Conservation (phyloP, 2,888 invertebrate genomes). For the Eupithecia dodoneata region DNA sequence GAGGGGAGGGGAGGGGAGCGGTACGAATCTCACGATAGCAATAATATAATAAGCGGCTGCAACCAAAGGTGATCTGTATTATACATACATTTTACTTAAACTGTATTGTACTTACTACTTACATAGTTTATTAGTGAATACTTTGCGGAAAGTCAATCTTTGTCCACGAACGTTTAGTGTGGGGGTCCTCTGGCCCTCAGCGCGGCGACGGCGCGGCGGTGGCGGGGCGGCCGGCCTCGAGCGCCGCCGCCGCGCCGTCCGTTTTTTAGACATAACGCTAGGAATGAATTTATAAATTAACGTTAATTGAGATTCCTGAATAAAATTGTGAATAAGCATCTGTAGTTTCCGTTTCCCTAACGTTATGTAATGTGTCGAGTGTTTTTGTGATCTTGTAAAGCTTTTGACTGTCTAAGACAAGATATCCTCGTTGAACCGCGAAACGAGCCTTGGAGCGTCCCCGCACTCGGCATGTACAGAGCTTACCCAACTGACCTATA, state of each 20-base stretch:
- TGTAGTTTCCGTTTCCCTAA: conserved; percentile 48
- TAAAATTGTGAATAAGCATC: conserved; percentile 62
- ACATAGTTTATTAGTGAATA: conserved; percentile 54
- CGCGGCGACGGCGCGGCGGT: not conserved
- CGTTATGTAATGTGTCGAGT: not conserved
- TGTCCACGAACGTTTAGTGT: conserved; percentile 26
- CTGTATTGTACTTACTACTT: conserved; percentile 46
- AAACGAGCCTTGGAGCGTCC: too few relatives aligned
- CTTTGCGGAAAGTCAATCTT: conserved; percentile 33
- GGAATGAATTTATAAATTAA: conserved; percentile 75
- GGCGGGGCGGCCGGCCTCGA: not conserved
- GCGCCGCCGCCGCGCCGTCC: conserved; percentile 29
- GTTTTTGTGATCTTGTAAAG: too few relatives aligned
- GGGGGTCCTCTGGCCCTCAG: not conserved
- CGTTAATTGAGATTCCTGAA: conserved; percentile 75
- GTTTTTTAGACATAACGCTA: conserved; percentile 75
- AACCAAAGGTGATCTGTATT: conserved; percentile 64
- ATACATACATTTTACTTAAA: conserved; percentile 47
- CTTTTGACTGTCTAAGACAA: too few relatives aligned
- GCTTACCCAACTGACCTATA: too few relatives aligned
- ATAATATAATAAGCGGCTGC: conserved; percentile 61
- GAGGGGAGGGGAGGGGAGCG: conserved; percentile 29
- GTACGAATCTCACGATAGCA: conserved; percentile 56
- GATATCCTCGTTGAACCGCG: too few relatives aligned
- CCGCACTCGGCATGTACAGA: too few relatives aligned